Evolutionary conservation across 2,888 invertebrate species (phyloP).

Genomic region (Cotesia congregata): DNA sequence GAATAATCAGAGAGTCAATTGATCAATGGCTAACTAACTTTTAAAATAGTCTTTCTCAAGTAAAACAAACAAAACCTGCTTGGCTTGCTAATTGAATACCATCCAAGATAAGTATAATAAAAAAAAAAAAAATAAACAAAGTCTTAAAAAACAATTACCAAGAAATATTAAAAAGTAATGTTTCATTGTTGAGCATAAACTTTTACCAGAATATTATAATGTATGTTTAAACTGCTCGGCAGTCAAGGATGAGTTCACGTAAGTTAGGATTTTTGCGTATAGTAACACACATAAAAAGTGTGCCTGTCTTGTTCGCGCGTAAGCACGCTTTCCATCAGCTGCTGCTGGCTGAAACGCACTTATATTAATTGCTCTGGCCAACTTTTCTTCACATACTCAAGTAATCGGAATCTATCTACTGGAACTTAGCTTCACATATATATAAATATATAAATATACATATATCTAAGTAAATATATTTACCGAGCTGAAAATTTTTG

Average conservation of each 20-base stretch:
- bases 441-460: no score
- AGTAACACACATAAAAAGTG: slow-evolving; percentile 29
- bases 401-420: slow-evolving; percentile 10
- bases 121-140: no score
- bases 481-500: not conserved
- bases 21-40: not conserved
- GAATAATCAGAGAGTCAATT: not conserved
- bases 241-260: slow-evolving; percentile 34
- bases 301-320: slow-evolving; percentile 45
- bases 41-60: not conserved
- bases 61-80: not conserved
- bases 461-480: not conserved
- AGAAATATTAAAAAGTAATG: not conserved
- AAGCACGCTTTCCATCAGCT: slow-evolving; percentile 49
- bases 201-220: slow-evolving; percentile 10
- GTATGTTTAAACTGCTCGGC: slow-evolving; percentile 9
- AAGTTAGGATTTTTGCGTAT: slow-evolving; percentile 34
- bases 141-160: not conserved
- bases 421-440: not conserved
- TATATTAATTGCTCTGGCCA: slow-evolving; percentile 49
- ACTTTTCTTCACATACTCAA: slow-evolving; percentile 46
- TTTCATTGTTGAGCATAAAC: not conserved
- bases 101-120: no score
- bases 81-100: no score
- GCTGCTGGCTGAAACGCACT: slow-evolving; percentile 47